A percentile compares a stretch with the other conserved stretches of the same genome.
phyloP scores from a whole-genome alignment of 2,888 invertebrate species.

The Latrodectus elegans region DNA sequence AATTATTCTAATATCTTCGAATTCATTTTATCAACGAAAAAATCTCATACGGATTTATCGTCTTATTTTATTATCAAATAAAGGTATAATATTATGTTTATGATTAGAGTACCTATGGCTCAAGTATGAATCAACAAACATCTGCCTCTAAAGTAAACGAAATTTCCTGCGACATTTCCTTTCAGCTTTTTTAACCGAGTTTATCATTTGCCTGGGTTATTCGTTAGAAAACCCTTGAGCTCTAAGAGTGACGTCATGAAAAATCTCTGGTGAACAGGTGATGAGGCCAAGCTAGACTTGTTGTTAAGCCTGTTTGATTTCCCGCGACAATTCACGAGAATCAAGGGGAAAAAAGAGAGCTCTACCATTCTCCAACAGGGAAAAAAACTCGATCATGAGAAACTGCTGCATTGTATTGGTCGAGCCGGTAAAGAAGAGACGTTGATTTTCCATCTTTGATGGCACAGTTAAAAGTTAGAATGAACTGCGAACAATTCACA shows the following conservation, averaged over 20 bases:
- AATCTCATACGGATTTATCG: no score
- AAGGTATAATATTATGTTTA: no score
- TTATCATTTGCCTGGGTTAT: neutral
- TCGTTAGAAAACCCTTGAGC: slow-evolving; percentile 45
- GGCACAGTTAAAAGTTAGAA: slow-evolving; percentile 7
- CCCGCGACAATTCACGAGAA: slow-evolving; percentile 59
- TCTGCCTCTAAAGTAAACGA: slow-evolving; percentile 1
- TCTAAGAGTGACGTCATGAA: slow-evolving; percentile 63
- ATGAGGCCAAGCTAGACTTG: slow-evolving; percentile 65
- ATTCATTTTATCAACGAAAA: no score
- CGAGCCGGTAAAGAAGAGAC: slow-evolving; percentile 25
- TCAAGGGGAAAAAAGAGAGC: slow-evolving; percentile 34
- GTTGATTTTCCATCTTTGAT: slow-evolving; percentile 33
- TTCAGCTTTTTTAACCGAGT: neutral
- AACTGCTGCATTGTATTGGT: slow-evolving; percentile 28
- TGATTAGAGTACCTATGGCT: no score
- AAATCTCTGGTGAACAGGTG: slow-evolving; percentile 50
- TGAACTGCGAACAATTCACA: slow-evolving; percentile 8
- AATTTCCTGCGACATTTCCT: neutral
- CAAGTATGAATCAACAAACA: neutral
- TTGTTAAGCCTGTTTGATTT: slow-evolving; percentile 49
- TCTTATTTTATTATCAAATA: no score
- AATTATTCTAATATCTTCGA: no score
- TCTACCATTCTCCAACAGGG: slow-evolving; percentile 14
- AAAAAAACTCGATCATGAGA: slow-evolving; percentile 33